Base-by-base conservation (phyloP, 1,140 invertebrate species). In the Gonioctena quinquepunctata region DNA sequence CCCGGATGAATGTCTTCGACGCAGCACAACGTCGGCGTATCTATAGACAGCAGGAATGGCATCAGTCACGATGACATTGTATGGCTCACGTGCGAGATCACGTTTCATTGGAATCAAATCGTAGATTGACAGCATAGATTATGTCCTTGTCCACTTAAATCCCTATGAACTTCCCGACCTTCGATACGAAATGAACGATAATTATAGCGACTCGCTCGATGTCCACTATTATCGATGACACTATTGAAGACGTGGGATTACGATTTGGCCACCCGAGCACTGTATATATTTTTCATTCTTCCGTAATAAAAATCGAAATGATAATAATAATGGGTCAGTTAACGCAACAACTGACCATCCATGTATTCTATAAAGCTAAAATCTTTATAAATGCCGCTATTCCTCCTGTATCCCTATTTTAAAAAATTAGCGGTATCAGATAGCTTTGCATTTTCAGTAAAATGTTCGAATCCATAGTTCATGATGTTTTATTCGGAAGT, bases 51-150 rank as follows among this genome's bases (percentile, higher is more conserved):
- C 18, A 42, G 28, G 60, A 62, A n/a, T 62, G n/a, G 60, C 60
- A 33, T 62, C 60, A 62, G 60, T 62, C 60, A 62, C 60, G 60
- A 62, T 23, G 60, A 62, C 27, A 62, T 62, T 62, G 60, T 62
- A 26, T 33, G 28, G 60, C 60, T 62, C 60, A 62, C 60, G 60
- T 62, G 60, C 60, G 60, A 62, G 60, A 62, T 62, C 60, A 62
- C 60, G 60, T 62, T 62, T 62, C 60, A 26, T 19, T 33, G 16
- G 22, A 62, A 26, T 62, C 60, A 18, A 62, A 62, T 62, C 60
- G 25, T 26, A 28, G 60, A 62, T 62, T 62, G 60, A 62, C 60
- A 62, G 60, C 1, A 18, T 62, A 62, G 60, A 62, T 62, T 62
- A 62, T 62, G 60, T 62, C 60, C 27, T 33, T 26, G 60, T 27